phyloP scores from a whole-genome alignment of 2,113 vertebrate genomes.

The Urocolius indicus region DNA sequence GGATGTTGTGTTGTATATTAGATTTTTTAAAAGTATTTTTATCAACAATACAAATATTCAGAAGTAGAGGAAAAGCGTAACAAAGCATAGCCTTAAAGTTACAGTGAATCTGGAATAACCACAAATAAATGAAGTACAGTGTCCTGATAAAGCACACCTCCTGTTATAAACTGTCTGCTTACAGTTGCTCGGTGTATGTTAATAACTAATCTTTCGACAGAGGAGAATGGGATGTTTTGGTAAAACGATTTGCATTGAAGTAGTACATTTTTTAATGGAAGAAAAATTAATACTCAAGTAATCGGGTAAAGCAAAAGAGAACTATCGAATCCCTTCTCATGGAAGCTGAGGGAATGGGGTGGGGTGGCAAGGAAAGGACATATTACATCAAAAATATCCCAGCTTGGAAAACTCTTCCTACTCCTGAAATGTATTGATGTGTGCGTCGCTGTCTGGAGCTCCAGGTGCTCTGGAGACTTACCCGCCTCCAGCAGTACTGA shows the following conservation, averaged over 20 bases:
- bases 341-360: not conserved
- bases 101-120: conserved; percentile 17
- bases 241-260: not conserved
- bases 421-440: too few species aligned
- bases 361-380: not conserved
- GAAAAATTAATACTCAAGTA: not conserved
- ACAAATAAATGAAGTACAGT: not conserved
- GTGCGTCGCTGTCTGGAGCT: not conserved
- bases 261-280: not conserved
- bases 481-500: not conserved
- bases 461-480: not conserved
- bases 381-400: not conserved
- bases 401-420: not conserved
- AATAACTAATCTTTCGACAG: not conserved
- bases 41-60: conserved; percentile 46
- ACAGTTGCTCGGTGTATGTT: not conserved
- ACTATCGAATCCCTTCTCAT: not conserved
- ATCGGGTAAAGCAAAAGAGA: not conserved
- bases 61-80: conserved; percentile 21
- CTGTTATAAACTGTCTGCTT: conserved; percentile 36
- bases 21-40: conserved; percentile 68
- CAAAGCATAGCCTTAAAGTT: conserved; percentile 62
- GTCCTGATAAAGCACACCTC: conserved; percentile 67
- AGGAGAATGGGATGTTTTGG: not conserved
- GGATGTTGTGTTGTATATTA: conserved; percentile 59